Conservation (phyloP, 2,113 vertebrate genomes). For the Fulmarus glacialis region DNA sequence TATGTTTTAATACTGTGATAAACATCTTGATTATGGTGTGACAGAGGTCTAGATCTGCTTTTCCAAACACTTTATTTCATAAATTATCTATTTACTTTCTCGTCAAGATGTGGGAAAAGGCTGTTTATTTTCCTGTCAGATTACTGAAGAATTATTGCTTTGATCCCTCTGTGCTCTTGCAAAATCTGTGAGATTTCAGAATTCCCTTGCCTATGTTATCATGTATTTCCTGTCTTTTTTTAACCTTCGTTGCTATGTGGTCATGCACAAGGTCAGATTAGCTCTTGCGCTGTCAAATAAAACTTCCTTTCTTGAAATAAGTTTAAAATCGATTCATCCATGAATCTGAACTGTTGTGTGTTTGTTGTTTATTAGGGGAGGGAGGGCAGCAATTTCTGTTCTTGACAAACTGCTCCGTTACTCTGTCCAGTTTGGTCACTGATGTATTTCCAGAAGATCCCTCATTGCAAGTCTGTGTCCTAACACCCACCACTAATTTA, state of each 20-base stretch:
- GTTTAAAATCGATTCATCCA: neutral
- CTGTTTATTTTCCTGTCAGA: neutral
- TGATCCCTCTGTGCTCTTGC: neutral
- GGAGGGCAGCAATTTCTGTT: neutral
- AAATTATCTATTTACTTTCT: conserved; percentile 23
- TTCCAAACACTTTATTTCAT: neutral
- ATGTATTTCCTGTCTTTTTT: neutral
- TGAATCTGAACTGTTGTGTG: neutral
- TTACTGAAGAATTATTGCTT: neutral
- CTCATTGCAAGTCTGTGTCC: neutral
- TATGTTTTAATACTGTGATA: neutral
- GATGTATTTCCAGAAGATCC: neutral
- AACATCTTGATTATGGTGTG: neutral
- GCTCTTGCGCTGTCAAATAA: neutral
- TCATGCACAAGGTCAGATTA: neutral
- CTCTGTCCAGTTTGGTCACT: neutral
- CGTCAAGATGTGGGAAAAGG: neutral
- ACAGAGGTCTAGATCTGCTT: neutral
- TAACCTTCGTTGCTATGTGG: neutral
- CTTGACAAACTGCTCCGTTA: neutral
- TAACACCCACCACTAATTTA: neutral
- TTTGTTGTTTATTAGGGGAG: neutral
- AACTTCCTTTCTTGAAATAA: neutral
- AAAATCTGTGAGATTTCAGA: neutral
- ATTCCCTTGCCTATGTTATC: neutral